Evolutionary conservation across 2,797 vertebrate genomes (phyloP).

Genomic region (Merluccius polli): DNA sequence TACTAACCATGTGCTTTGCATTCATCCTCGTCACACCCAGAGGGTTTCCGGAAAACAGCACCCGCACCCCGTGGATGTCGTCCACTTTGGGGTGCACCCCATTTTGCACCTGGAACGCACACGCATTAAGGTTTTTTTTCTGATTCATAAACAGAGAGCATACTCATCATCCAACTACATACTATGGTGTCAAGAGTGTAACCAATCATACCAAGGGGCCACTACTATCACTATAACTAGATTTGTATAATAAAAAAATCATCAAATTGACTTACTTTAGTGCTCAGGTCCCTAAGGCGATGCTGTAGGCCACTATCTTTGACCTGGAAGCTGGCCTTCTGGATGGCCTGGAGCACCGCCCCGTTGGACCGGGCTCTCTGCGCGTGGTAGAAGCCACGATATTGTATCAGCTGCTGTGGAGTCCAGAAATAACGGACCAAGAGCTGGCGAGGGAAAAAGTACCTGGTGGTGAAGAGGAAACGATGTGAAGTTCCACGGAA

Average conservation of each 20-base stretch:
- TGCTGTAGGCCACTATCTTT: constrained; percentile 59
- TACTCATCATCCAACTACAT: not conserved
- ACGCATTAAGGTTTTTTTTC: not conserved
- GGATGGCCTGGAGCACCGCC: constrained; percentile 68
- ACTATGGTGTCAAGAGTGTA: not conserved
- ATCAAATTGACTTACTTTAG: constrained; percentile 65
- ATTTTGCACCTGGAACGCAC: constrained; percentile 69
- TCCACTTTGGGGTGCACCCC: constrained; percentile 73
- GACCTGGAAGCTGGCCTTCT: constrained; percentile 43
- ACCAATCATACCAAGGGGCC: not conserved
- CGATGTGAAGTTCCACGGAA: constrained; percentile 13
- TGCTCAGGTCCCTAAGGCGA: constrained; percentile 73
- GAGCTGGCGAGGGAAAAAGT: constrained; percentile 89
- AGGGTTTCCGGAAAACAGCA: constrained; percentile 75
- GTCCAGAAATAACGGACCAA: constrained; percentile 92
- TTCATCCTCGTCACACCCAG: constrained; percentile 73
- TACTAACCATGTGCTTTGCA: constrained; percentile 78
- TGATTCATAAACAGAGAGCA: not conserved
- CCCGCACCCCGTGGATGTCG: constrained; percentile 76
- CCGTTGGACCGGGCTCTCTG: constrained; percentile 64
- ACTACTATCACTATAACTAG: not conserved
- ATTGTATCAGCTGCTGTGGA: constrained; percentile 77
- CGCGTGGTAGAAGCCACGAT: constrained; percentile 76
- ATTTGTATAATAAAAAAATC: not conserved
- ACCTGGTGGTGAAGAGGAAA: constrained; percentile 70